These are phyloP conservation scores for Oscheius sp. DNA, from an alignment of 2,888 invertebrate species.

Conservation along the genomic window DNA sequence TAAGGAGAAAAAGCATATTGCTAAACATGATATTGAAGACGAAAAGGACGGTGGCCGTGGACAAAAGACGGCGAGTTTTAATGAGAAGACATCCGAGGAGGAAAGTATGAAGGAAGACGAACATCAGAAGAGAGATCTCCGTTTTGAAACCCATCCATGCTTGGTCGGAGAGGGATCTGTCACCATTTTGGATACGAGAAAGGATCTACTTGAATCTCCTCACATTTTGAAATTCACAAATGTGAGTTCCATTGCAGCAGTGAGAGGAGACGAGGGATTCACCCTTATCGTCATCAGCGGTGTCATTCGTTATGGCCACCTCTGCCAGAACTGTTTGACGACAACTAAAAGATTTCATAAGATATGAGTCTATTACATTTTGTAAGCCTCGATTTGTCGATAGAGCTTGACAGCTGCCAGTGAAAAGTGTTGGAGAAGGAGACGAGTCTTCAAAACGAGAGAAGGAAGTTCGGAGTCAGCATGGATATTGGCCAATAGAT, in stretches of 20 bases:
- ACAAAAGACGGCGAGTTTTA: conserved; percentile 59
- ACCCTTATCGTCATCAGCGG: conserved; percentile 3
- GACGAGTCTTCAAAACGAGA: conserved; percentile 65
- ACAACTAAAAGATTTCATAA: conserved; percentile 6
- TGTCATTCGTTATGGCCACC: conserved; percentile 6
- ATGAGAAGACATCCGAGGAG: conserved; percentile 55
- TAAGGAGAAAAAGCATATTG: conserved; percentile 65
- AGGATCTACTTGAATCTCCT: conserved; percentile 31
- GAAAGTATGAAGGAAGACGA: conserved; percentile 60
- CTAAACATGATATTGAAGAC: conserved; percentile 65
- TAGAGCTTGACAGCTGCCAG: conserved; percentile 64
- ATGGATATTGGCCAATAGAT: conserved; percentile 52
- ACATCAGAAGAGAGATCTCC: conserved; percentile 55
- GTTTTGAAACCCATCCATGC: conserved; percentile 57
- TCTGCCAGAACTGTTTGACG: background rate
- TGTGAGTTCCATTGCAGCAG: conserved; percentile 36
- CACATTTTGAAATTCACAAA: conserved; percentile 49
- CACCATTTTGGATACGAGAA: background rate
- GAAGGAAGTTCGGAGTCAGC: conserved; percentile 63
- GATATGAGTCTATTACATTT: background rate
- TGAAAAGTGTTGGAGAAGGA: conserved; percentile 67
- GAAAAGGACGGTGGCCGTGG: conserved; percentile 66
- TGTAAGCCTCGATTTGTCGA: conserved; percentile 46
- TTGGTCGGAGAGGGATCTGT: conserved; percentile 50
- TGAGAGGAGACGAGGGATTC: conserved; percentile 20